Evolutionary conservation across 2,113 vertebrate species (phyloP), one percentile per base, ranked within the genome.

Genomic region (Lanius collurio): DNA sequence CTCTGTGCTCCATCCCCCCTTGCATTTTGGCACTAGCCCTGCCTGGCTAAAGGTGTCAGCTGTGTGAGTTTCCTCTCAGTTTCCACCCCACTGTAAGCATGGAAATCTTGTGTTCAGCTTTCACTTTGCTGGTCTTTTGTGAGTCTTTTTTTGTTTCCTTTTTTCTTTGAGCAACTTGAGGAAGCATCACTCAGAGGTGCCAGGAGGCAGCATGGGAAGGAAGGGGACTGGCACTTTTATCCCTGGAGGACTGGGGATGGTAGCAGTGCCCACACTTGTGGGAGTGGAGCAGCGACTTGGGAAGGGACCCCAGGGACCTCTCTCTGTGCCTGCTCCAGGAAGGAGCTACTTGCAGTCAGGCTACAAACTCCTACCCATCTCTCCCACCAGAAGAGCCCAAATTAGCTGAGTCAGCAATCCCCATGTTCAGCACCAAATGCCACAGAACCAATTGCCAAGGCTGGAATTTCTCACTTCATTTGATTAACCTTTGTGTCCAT

Each of bases 401-500:
- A 52, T 74, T 27, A 80, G 63, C 69, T 35, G 67, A 77, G 62
- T 77, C 50, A 88, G 42, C 0, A 1, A 35, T 83, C 21, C 30
- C 52, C 20, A 24, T 37, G 85, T 59, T 88, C 53, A 56, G 87
- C 90, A 85, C 59, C 33, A 83, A 83, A 46, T 88, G 84, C 92
- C 75, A 42, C 59, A 70, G 91, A 77, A 56, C 55, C 55, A 77
- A 47, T 83, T 93, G 85, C 82, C 91, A 73, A 63, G 92, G 60
- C 87, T 83, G 84, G 78, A 79, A 77, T 93, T 87, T 85, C 78
- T 80, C 75, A 17, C 73, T 94, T 79, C 78, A 90, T 91, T 94
- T 1, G 9, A 93, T 93, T 87, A 93, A 96, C 93, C 91, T 89
- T 50, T 71, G 74, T 65, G 93, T 79, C 89, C 50, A 1, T 81